phyloP scores from a whole-genome alignment of 2,888 invertebrate species.

The Athetis lepigone region DNA sequence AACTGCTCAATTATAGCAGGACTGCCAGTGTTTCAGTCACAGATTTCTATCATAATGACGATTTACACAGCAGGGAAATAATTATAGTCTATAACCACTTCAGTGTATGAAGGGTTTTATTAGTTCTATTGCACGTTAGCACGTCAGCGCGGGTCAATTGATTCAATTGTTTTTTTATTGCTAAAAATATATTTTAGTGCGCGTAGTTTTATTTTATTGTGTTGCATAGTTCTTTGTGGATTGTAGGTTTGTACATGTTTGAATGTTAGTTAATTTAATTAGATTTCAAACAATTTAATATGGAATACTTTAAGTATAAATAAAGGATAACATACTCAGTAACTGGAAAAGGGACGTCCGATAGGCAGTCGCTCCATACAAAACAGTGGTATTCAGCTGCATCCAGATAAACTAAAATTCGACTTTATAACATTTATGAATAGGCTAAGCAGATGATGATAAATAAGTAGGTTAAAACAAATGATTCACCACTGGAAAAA shows the following conservation, averaged over 20 bases:
- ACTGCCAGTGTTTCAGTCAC: conserved; percentile 44
- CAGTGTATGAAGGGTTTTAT: conserved; percentile 49
- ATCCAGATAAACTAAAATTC: no score
- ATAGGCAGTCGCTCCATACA: no score
- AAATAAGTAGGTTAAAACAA: no score
- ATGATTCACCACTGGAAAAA: not conserved
- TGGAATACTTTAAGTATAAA: no score
- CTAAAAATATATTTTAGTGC: conserved; percentile 7
- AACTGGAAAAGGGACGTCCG: no score
- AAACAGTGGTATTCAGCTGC: no score
- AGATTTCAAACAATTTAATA: no score
- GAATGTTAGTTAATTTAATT: no score
- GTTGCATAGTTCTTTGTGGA: not conserved
- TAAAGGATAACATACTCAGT: no score
- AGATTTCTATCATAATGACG: conserved; percentile 65
- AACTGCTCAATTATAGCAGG: conserved; percentile 63
- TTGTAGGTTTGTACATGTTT: no score
- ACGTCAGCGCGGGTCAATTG: conserved; percentile 39
- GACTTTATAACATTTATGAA: no score
- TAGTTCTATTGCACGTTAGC: conserved; percentile 40
- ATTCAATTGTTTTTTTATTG: conserved; percentile 38
- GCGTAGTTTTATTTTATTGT: conserved; percentile 17
- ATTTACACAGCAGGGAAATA: conserved; percentile 60
- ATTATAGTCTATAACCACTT: conserved; percentile 50
- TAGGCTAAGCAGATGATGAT: no score